Percentiles rank a stretch among this genome's conserved stretches.
These are phyloP conservation scores for Torymus texanus DNA, from an alignment of 2,888 invertebrate genomes.

Conservation along the genomic window DNA sequence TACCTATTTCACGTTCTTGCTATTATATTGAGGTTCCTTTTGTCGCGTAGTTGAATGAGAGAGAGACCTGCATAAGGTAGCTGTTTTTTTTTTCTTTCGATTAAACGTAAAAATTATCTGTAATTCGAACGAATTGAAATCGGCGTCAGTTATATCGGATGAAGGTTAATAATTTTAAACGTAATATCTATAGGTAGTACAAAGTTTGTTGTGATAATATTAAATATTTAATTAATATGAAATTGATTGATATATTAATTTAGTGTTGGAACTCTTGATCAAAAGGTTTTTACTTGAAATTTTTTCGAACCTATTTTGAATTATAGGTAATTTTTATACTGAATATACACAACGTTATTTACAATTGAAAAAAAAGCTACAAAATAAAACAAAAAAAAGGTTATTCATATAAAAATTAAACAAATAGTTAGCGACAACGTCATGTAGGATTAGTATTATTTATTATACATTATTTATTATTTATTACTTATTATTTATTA, in stretches of 20 bases:
- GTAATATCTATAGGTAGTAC: too few species aligned
- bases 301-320: not conserved
- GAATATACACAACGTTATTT: not conserved
- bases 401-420: not conserved
- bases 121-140: not conserved
- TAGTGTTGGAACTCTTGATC: too few species aligned
- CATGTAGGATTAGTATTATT: slow-evolving; percentile 27
- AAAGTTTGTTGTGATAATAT: too few species aligned
- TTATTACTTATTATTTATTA: slow-evolving; percentile 15
- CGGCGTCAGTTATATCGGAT: too few species aligned
- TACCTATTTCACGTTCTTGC: not conserved
- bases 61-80: slow-evolving; percentile 17
- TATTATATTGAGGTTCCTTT: not conserved
- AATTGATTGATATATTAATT: too few species aligned
- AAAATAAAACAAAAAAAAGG: not conserved
- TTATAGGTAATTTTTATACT: slow-evolving; percentile 29
- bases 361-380: not conserved
- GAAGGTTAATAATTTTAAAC: not conserved
- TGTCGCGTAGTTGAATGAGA: slow-evolving; percentile 9
- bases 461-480: slow-evolving; percentile 23
- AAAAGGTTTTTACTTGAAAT: too few species aligned
- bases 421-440: not conserved
- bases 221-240: too few species aligned
- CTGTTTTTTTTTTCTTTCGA: not conserved
- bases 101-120: not conserved